phyloP scores from a whole-genome alignment of 2,888 invertebrate genomes.

The Thecocarcelia acutangulata region DNA sequence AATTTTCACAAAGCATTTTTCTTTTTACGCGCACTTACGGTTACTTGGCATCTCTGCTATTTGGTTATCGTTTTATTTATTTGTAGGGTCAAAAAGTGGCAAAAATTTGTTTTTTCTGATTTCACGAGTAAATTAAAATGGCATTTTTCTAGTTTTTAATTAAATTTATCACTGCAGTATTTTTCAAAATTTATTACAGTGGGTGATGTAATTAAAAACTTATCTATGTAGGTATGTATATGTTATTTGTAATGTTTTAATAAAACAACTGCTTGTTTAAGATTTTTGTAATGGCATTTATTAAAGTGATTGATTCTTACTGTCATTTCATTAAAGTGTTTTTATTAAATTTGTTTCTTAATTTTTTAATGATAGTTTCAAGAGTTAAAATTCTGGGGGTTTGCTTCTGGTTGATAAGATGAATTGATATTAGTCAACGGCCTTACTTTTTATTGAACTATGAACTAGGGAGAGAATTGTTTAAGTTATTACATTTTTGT shows the following conservation, averaged over 20 bases:
- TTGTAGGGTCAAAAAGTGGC: constrained; percentile 49
- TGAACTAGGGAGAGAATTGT: too few species aligned
- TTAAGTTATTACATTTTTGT: background rate
- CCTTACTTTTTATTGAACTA: background rate
- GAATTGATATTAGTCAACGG: constrained; percentile 36
- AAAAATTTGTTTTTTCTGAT: constrained; percentile 30
- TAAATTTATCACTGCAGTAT: constrained; percentile 5
- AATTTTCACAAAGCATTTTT: too few species aligned
- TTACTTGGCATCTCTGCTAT: constrained; percentile 8
- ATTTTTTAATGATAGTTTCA: constrained; percentile 41
- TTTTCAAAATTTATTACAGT: constrained; percentile 1
- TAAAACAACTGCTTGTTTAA: constrained; percentile 46
- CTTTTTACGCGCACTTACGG: too few species aligned
- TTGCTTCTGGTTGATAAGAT: constrained; percentile 10
- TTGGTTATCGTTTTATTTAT: background rate
- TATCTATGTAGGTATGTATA: background rate
- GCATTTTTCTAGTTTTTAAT: background rate
- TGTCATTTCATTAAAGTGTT: constrained; percentile 36
- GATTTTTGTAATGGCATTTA: constrained; percentile 67
- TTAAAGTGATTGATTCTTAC: constrained; percentile 68
- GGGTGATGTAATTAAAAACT: background rate
- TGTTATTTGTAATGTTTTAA: constrained; percentile 17
- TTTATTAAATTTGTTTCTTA: constrained; percentile 21
- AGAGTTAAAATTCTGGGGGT: constrained; percentile 20
- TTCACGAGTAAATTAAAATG: constrained; percentile 39